These are phyloP conservation scores for Plecturocebus donacophilus DNA, from an alignment of 2,113 vertebrate genomes.

Conservation along the genomic window DNA sequence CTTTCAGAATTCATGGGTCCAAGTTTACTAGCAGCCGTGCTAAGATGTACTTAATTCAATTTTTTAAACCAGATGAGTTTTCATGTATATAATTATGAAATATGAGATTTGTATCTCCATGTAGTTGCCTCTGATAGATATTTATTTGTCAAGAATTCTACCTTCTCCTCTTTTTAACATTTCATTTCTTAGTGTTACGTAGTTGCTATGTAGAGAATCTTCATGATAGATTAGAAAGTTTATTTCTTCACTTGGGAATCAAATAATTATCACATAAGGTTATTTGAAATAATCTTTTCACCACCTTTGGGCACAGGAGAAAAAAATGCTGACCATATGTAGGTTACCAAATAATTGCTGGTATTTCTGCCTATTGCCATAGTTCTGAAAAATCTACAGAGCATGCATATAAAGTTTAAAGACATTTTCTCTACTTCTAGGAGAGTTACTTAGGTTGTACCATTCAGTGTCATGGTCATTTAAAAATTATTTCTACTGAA, in stretches of 20 bases:
- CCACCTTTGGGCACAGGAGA: background rate
- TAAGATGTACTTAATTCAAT: background rate
- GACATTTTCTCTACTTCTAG: background rate
- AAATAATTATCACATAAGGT: background rate
- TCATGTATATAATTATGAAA: background rate
- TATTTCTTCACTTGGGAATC: background rate
- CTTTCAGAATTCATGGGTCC: background rate
- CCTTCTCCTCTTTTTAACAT: background rate
- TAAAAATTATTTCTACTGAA: background rate
- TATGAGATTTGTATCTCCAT: background rate
- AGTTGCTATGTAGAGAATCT: background rate
- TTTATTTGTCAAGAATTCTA: constrained; percentile 18
- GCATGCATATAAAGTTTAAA: background rate
- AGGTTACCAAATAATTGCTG: background rate
- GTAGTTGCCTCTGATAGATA: background rate
- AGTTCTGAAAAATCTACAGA: background rate
- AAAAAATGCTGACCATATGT: background rate
- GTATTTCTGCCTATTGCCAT: background rate
- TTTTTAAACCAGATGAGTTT: background rate
- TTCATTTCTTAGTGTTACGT: background rate
- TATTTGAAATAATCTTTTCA: background rate
- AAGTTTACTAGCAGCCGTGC: background rate
- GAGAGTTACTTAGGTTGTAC: background rate
- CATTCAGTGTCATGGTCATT: background rate
- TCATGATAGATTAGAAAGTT: background rate